Percentiles rank a stretch among this genome's conserved stretches.
Evolutionary conservation across 2,113 vertebrate species (phyloP).

Genomic region (Apodemus speciosus): DNA sequence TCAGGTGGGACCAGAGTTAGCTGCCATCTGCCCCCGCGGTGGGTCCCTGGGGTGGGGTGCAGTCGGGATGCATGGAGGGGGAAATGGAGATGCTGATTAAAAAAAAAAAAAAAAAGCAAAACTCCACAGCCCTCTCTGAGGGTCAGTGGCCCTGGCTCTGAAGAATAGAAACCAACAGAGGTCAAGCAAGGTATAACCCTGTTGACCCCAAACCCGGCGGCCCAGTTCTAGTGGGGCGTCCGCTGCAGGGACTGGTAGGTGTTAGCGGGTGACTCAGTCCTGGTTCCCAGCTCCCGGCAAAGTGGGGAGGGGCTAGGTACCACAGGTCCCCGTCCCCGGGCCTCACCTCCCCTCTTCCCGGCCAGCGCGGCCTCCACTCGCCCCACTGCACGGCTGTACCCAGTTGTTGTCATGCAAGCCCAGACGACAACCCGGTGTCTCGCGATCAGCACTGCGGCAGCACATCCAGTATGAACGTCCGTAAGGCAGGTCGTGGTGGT

Average conservation of each 20-base stretch:
- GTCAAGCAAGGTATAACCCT: conserved; percentile 5
- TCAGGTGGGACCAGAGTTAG: conserved; percentile 73
- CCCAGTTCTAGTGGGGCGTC: conserved; percentile 15
- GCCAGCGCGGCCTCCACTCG: conserved; percentile 82
- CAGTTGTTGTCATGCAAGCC: conserved; percentile 98
- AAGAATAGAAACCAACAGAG: conserved; percentile 57
- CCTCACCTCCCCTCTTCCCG: conserved; percentile 92
- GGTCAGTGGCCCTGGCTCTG: conserved; percentile 61
- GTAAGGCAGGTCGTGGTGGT: conserved; percentile 99
- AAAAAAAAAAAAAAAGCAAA: conserved; percentile 8
- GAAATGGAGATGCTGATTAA: conserved; percentile 72
- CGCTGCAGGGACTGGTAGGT: background rate
- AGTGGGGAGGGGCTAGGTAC: conserved; percentile 15
- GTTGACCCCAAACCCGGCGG: background rate
- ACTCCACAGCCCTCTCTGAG: conserved; percentile 46
- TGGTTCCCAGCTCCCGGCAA: background rate
- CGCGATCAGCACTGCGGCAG: conserved; percentile 92
- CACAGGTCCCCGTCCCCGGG: conserved; percentile 35
- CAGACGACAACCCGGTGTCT: conserved; percentile 93
- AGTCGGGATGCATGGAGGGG: conserved; percentile 16
- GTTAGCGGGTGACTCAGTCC: conserved; percentile 33
- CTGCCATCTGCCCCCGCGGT: conserved; percentile 78
- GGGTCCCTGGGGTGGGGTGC: conserved; percentile 50
- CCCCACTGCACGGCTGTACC: conserved; percentile 90
- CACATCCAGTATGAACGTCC: conserved; percentile 99